Evolutionary conservation across 2,888 invertebrate species (phyloP), one percentile per base, ranked within the genome.

Genomic region (Ichneumoninae sp.): DNA sequence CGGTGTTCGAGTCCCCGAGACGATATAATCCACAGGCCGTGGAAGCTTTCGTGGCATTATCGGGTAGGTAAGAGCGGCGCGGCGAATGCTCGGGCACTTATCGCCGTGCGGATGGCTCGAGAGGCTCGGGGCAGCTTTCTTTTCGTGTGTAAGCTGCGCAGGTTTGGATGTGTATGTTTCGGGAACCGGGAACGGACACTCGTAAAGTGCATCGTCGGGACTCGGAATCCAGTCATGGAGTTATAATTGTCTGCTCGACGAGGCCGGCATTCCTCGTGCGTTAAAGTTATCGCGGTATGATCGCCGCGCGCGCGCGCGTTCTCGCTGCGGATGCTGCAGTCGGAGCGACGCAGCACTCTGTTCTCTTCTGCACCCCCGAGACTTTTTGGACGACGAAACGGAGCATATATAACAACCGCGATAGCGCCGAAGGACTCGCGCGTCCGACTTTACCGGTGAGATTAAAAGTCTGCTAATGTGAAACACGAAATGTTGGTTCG

Each of bases 211-310:
- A 74, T 76, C 65, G 44, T 47, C 40, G 62, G 52, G 52, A 66
- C 68, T 57, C 50, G 40, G 47, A 50, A 78, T 75, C 87, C 87
- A 83, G 86, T 87, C 89, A 86, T 83, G 86, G 82, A 86, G 76
- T 89, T 89, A 90, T 90, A 90, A 91, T 90, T 91, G 90, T 88
- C 88, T 86, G 86, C 88, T 87, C 88, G 88, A 85, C 88, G 77
- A 44, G 87, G 82, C 83, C 88, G 80, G 84, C 90, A 89, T 90
- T 90, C 90, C 90, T 80, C 85, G 87, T 88, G 90, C 88, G 86
- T 90, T 90, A 87, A 90, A 90, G 88, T 90, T 90, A 90, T 90
- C 90, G 88, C 86, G 88, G 83, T 68, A 83, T 86, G 86, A 91
- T 90, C 90, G 83, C 87, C 86, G 88, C 86, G 79, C 79, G 66